Base-by-base conservation (phyloP, 2,888 invertebrate species). In the Ypsolopha scabrella region DNA sequence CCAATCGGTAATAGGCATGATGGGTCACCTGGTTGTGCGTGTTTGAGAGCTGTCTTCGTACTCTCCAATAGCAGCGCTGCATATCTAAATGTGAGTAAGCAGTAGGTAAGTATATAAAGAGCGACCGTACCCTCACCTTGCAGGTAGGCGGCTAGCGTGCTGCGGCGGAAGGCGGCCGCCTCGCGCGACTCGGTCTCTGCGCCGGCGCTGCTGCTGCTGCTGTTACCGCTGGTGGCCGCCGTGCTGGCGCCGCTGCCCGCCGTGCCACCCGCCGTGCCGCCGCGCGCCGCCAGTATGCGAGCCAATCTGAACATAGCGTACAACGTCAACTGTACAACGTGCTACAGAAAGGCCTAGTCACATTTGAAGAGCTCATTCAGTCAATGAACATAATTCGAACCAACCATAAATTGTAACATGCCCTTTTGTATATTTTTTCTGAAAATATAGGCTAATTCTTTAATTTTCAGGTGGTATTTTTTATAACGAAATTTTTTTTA, bases 71-170 rank as follows among this genome's bases (percentile, higher is more conserved):
- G n/a, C n/a, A n/a, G n/a, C n/a, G n/a, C n/a, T n/a, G n/a, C n/a
- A n/a, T n/a, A n/a, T n/a, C n/a, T n/a, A n/a, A n/a, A n/a, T n/a
- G n/a, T n/a, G n/a, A n/a, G n/a, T n/a, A 45, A 45, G 45, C 35
- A 8, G 9, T 7, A 33, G 7, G 6, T 7, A 45, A 35, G 11
- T n/a, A 45, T n/a, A 45, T 34, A 33, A 35, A 6, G 33, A 9
- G 45, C 34, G 35, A n/a, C 10, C 33, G 35, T 45, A 10, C 36
- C 47, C 44, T 61, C 66, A 82, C 90, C 90, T 82, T 94, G 93
- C 63, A 96, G 87, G 74, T 96, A 97, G n/a, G 96, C 92, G 52
- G 94, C 93, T 53, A 97, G 88, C 7, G 96, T 97, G 66, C 91
- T 93, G 52, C 94, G 88, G 50, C 95, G 88, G 71, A 97, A 97